Conservation (phyloP, 2,797 vertebrate genomes). For the Limnodromus scolopaceus region DNA sequence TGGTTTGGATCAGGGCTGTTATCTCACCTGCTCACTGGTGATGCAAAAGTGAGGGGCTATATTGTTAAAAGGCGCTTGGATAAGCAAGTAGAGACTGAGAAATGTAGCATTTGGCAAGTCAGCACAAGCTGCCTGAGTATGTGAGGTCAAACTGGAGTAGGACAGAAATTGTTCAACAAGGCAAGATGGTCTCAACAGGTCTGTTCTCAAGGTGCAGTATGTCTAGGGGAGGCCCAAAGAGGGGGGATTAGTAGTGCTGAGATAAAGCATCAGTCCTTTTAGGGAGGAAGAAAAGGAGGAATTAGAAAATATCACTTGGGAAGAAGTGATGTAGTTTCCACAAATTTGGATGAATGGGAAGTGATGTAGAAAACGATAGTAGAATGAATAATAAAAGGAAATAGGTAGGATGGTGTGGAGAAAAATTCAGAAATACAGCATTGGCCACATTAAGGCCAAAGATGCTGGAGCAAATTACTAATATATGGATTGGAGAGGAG, state of each 20-base stretch:
- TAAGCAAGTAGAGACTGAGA: neutral
- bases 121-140: neutral
- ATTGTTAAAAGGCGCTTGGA: neutral
- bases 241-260: neutral
- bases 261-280: neutral
- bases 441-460: neutral
- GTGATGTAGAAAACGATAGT: neutral
- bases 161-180: neutral
- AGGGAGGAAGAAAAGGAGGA: neutral
- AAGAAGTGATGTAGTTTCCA: neutral
- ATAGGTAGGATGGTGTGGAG: neutral
- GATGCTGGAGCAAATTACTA: neutral
- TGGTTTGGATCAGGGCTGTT: neutral
- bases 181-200: neutral
- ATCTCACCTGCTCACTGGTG: neutral
- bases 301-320: neutral
- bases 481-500: neutral
- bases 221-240: neutral
- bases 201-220: neutral
- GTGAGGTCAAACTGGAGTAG: neutral
- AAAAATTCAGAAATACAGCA: neutral
- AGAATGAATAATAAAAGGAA: neutral
- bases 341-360: neutral
- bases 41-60: neutral
- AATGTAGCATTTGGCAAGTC: neutral